A percentile compares a stretch with the other conserved stretches of the same genome.
Conservation (phyloP, 2,113 vertebrate genomes). For the Corythaeola cristata region DNA sequence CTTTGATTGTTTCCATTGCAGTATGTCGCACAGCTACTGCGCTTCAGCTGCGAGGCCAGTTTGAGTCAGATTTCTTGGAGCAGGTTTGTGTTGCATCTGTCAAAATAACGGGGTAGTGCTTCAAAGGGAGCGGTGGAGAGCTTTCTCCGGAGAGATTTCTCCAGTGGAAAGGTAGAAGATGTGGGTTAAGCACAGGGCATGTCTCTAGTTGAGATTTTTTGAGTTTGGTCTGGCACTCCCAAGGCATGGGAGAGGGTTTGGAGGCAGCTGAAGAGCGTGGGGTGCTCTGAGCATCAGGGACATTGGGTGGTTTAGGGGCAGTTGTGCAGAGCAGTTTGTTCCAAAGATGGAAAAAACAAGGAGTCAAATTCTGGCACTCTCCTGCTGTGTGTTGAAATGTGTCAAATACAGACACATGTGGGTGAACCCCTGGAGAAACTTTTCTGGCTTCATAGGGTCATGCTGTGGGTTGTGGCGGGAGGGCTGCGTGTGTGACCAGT, state of each 20-base stretch:
- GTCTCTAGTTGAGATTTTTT: not conserved
- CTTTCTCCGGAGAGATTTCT: too few species aligned
- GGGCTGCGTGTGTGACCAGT: not conserved
- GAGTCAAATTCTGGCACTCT: not conserved
- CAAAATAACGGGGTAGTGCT: not conserved
- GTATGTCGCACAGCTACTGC: not conserved
- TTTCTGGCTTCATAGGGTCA: not conserved
- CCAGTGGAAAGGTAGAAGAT: not conserved
- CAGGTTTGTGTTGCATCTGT: not conserved
- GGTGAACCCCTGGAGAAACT: not conserved
- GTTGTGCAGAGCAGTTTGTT: not conserved
- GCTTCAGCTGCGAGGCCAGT: not conserved
- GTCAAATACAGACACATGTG: fast-evolving
- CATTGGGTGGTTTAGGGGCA: fast-evolving
- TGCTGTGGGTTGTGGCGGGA: not conserved
- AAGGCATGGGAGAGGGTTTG: not conserved
- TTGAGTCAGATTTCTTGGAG: not conserved
- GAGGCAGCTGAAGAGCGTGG: fast-evolving
- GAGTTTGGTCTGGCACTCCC: not conserved
- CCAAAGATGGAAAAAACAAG: not conserved
- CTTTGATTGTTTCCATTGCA: not conserved
- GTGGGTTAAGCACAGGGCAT: not conserved
- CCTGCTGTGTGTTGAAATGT: too few species aligned
- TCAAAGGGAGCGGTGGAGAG: not conserved
- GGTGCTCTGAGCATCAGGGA: not conserved